Evolutionary conservation across 2,797 vertebrate species (phyloP).

Genomic region (Poecilia wingei): DNA sequence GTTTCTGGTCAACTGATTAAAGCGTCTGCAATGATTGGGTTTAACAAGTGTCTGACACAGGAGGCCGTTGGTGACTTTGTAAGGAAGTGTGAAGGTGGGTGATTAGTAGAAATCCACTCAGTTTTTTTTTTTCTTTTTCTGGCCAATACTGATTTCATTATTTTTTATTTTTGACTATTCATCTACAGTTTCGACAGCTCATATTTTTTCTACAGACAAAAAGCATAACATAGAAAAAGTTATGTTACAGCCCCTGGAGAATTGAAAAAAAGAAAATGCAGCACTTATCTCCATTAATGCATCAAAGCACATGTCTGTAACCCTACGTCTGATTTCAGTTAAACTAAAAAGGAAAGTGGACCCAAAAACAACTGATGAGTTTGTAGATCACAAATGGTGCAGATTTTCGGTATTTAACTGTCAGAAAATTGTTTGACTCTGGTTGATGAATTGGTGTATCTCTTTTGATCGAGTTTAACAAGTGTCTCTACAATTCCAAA

Average conservation of each 20-base stretch:
- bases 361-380: background rate
- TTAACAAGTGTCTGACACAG: background rate
- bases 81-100: background rate
- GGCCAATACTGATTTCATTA: background rate
- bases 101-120: background rate
- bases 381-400: background rate
- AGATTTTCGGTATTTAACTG: background rate
- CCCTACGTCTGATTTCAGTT: background rate
- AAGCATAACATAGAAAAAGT: background rate
- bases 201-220: background rate
- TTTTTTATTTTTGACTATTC: background rate
- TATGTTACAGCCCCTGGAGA: background rate
- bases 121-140: background rate
- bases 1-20: background rate
- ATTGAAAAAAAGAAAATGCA: background rate
- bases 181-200: background rate
- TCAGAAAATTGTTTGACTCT: background rate
- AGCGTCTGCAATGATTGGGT: background rate
- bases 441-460: background rate
- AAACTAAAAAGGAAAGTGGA: background rate
- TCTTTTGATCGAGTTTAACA: conserved; percentile 36
- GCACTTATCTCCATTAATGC: background rate
- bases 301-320: background rate
- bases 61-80: background rate
- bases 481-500: conserved; percentile 68